phyloP scores from a whole-genome alignment of 2,797 vertebrate genomes.

The Schizopygopsis malacanthus region DNA sequence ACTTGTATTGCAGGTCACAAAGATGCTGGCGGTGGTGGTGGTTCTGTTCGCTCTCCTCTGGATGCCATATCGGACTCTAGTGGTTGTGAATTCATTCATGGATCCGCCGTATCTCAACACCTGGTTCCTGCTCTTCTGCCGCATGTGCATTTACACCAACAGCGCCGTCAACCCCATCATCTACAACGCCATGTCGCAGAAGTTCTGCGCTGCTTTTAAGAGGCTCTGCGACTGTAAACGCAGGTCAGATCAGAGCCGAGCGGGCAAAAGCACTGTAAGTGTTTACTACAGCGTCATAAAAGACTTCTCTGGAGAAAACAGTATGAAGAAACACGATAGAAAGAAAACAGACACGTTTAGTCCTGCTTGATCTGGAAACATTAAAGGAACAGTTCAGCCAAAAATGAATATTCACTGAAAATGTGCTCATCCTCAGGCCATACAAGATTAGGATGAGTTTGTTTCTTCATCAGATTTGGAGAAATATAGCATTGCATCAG shows the following conservation, averaged over 20 bases:
- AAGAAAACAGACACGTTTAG: background rate
- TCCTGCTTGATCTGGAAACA: background rate
- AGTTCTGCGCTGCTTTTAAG: slow-evolving; percentile 85
- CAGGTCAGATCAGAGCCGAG: slow-evolving; percentile 62
- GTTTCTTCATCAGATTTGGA: background rate
- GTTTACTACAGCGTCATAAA: slow-evolving; percentile 82
- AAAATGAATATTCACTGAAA: background rate
- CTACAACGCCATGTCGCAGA: slow-evolving; percentile 78
- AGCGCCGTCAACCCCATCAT: slow-evolving; percentile 86
- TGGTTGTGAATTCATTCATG: slow-evolving; percentile 91
- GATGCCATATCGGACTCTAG: slow-evolving; percentile 89
- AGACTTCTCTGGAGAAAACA: slow-evolving; percentile 77
- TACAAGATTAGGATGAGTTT: background rate
- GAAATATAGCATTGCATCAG: background rate
- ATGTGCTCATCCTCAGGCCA: background rate
- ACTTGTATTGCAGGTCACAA: slow-evolving; percentile 81
- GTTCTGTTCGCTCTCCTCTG: slow-evolving; percentile 86
- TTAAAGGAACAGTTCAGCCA: background rate
- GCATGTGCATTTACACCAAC: slow-evolving; percentile 89
- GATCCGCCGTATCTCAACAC: slow-evolving; percentile 78
- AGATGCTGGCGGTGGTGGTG: slow-evolving; percentile 90
- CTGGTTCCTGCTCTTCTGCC: slow-evolving; percentile 83
- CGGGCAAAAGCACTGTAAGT: slow-evolving; percentile 52
- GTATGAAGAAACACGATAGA: background rate
- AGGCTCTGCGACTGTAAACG: slow-evolving; percentile 80